Evolutionary conservation across 2,888 invertebrate species (phyloP).

Genomic region (Boloria selene): DNA sequence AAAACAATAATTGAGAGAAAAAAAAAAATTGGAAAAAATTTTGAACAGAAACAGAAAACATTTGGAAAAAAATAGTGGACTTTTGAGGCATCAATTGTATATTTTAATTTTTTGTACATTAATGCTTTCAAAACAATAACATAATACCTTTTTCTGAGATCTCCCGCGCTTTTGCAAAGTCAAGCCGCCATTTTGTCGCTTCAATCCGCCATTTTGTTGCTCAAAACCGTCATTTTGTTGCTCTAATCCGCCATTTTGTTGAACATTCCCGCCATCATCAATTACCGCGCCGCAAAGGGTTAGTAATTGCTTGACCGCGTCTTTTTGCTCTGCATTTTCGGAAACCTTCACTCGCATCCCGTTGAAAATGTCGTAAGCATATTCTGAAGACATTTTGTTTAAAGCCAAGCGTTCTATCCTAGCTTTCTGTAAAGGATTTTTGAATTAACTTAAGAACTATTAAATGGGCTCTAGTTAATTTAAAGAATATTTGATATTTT

Average conservation of each 20-base stretch:
- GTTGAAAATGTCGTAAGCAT: slow-evolving; percentile 67
- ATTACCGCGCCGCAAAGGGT: slow-evolving; percentile 61
- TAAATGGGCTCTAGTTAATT: no score
- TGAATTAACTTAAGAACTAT: neutral
- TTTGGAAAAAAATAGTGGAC: no score
- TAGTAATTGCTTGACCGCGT: slow-evolving; percentile 56
- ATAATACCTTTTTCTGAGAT: slow-evolving; percentile 32
- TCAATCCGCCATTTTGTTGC: slow-evolving; percentile 32
- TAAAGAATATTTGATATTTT: no score
- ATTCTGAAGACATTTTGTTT: slow-evolving; percentile 54
- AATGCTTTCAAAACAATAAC: neutral
- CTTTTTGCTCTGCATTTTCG: slow-evolving; percentile 51
- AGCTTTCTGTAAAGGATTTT: slow-evolving; percentile 56
- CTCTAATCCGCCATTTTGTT: slow-evolving; percentile 34
- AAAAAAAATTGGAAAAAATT: no score
- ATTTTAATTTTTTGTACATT: no score
- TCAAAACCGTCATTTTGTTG: slow-evolving; percentile 38
- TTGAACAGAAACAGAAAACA: no score
- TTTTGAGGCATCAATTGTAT: no score
- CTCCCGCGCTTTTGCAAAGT: slow-evolving; percentile 37
- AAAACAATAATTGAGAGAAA: no score
- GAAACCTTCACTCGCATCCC: slow-evolving; percentile 58
- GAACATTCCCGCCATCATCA: slow-evolving; percentile 38
- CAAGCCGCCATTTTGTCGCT: slow-evolving; percentile 36
- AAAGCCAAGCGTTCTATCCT: slow-evolving; percentile 64